Evolutionary conservation across 2,797 vertebrate genomes (phyloP).

Genomic region (Danio aesculapii): DNA sequence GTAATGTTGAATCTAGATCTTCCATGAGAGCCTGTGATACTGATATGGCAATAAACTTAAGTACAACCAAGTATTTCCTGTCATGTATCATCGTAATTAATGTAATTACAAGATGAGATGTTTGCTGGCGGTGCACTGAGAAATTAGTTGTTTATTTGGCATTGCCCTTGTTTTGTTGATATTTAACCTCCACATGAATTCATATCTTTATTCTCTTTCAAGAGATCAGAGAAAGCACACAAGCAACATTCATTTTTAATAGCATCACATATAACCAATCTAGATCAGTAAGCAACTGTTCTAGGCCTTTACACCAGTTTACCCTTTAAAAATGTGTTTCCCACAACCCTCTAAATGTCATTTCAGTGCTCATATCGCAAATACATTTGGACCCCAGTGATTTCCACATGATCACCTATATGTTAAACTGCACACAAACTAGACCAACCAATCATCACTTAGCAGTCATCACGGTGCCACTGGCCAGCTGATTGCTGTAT

Average conservation of each 20-base stretch:
- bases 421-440: neutral
- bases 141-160: neutral
- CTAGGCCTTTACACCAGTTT: neutral
- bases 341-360: neutral
- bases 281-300: neutral
- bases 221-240: neutral
- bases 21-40: neutral
- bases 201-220: neutral
- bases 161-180: neutral
- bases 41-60: neutral
- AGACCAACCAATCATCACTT: slow-evolving; percentile 10
- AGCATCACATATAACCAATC: neutral
- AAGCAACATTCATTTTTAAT: neutral
- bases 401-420: neutral
- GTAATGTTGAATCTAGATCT: neutral
- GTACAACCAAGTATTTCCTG: neutral
- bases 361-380: neutral
- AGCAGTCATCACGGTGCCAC: slow-evolving; percentile 22
- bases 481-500: slow-evolving; percentile 3
- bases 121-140: neutral
- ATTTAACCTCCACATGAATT: neutral
- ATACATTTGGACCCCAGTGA: neutral
- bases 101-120: neutral
- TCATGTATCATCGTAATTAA: neutral
- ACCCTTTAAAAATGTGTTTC: neutral